Evolutionary conservation across 2,888 invertebrate genomes (phyloP), one percentile per base, ranked within the genome.

Genomic region (Rhagophthalmus giganteus): DNA sequence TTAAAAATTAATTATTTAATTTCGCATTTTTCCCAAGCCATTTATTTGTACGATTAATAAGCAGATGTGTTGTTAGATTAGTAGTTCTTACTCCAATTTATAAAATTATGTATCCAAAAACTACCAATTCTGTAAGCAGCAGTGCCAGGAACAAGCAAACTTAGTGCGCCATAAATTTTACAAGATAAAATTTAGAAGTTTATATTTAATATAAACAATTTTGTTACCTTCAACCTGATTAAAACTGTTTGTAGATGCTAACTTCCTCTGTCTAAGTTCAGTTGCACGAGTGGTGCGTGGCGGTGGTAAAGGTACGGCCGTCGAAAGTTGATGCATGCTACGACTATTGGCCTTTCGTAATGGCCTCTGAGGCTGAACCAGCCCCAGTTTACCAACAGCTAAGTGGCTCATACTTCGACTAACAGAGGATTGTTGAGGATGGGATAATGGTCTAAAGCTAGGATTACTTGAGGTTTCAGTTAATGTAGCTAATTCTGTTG

Each of bases 391-490:
- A 59, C 76, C 77, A 66, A 76, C 75, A 64, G 79, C 81, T 72
- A 86, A 77, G 74, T 86, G 85, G 74, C 84, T 83, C 85, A 86
- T 85, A 84, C 82, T 52, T 37, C 55, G 57, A 53, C 63, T 64
- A 54, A 74, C 70, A 65, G 73, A 70, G 53, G 67, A 65, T 52
- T 67, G 63, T 55, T 62, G 67, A 53, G 52, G 66, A 53, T 59
- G 63, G 67, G 68, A 67, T 63, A 67, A 65, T 52, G 70, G 67
- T 62, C 68, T 65, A 54, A 69, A 64, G 53, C 68, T 58, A 58
- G 62, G 51, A 49, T 37, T 47, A 30, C 33, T 49, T 42, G 65
- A 55, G 59, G 61, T 62, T 65, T 74, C 74, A 56, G 70, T 64
- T 57, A 74, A 65, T 38, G 74, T 68, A 54, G 74, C 70, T 62